Evolutionary conservation across 2,113 vertebrate genomes (phyloP), one percentile per base, ranked within the genome.

Genomic region (Irena cyanogastra): DNA sequence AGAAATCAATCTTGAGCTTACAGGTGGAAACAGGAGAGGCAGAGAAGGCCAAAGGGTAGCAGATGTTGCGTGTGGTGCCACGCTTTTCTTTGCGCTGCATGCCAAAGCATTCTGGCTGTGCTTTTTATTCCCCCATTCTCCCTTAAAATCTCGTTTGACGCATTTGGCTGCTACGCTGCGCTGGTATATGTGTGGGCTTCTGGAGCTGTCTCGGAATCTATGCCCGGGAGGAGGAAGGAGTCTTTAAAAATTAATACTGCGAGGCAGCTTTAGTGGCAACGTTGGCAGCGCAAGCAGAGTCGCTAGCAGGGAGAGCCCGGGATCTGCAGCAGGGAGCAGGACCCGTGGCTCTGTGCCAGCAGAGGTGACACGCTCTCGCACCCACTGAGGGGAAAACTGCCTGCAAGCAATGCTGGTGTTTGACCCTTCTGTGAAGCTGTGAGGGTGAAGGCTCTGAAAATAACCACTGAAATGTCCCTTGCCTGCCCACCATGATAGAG

Each of bases 191-290:
- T 92, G 94, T 79, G 85, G 86, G 91, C 87, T 96, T 85, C 77
- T 91, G 93, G 88, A 97, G 93, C 93, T 86, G 94, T 50, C 89
- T 93, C 65, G 74, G 90, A 91, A 92, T 96, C 88, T 91, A 81
- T 93, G 91, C 93, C 95, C 52, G 52, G 81, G 86, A 96, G 90
- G 94, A 92, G 86, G 85, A 92, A 90, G 66, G 80, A 95, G 84
- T 81, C 93, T 94, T 97, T 96, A 96, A 96, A 94, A 91, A 95
- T 96, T 94, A 97, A 96, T 94, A 75, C 88, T 84, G 91, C 27
- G 35, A 96, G 91, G 94, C 92, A 96, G 95, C 92, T 92, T 90
- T 90, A 93, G 96, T n/a, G 56, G 90, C 89, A 92, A 7, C 5
- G 49, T 33, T 96, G 96, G 95, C 83, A 97, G 94, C 53, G 56